phyloP scores from a whole-genome alignment of 2,888 invertebrate genomes.

The Acanthosoma haemorrhoidale region DNA sequence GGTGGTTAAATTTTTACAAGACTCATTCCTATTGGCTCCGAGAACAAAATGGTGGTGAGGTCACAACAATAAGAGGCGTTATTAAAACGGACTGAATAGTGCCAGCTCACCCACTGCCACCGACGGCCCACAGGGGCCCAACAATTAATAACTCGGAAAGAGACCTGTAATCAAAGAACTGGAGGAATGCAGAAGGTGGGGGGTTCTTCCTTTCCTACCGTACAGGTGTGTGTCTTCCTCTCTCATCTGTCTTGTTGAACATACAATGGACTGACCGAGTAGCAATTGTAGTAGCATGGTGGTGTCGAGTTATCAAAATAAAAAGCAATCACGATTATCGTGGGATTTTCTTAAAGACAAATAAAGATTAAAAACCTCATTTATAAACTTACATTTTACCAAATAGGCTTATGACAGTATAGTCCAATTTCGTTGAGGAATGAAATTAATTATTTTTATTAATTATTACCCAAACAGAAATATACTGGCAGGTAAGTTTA shows the following conservation, averaged over 20 bases:
- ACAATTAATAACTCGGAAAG: constrained; percentile 19
- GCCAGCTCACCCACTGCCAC: constrained; percentile 6
- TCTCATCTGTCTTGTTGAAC: background rate
- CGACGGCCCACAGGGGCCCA: background rate
- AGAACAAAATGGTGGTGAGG: constrained; percentile 1
- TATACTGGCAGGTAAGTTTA: no score
- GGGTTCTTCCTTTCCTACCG: background rate
- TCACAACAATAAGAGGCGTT: background rate
- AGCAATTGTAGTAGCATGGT: no score
- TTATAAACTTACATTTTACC: no score
- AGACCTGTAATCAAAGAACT: constrained; percentile 21
- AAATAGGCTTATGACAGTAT: no score
- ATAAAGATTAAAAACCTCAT: no score
- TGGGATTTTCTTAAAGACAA: no score
- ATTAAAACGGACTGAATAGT: constrained; percentile 12
- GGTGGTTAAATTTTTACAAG: background rate
- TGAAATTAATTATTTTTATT: no score
- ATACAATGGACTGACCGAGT: no score
- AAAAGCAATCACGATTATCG: no score
- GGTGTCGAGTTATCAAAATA: no score
- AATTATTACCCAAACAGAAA: no score
- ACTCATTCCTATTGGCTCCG: background rate
- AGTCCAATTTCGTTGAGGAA: no score
- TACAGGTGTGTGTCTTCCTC: background rate
- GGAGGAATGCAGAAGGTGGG: constrained; percentile 13